phyloP scores from a whole-genome alignment of 2,888 invertebrate species.

The Gerris lacustris region DNA sequence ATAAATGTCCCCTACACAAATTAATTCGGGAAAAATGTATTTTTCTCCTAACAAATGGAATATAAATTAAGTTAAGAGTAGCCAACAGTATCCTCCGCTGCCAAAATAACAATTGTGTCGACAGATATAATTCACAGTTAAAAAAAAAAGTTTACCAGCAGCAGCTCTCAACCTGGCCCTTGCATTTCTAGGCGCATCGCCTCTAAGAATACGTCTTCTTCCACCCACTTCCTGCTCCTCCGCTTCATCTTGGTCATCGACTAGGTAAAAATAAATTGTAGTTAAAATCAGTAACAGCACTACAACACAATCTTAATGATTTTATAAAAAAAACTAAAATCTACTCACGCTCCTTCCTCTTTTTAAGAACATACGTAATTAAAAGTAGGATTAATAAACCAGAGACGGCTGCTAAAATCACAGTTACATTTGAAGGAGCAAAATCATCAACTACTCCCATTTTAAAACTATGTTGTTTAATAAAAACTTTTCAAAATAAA shows the following conservation, averaged over 20 bases:
- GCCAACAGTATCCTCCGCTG: too few species aligned
- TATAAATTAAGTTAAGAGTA: too few species aligned
- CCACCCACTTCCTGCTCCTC: slow-evolving; percentile 12
- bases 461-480: neutral
- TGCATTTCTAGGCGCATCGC: slow-evolving; percentile 24
- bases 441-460: slow-evolving; percentile 7
- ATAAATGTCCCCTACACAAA: too few species aligned
- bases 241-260: slow-evolving; percentile 16
- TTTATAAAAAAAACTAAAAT: neutral
- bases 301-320: neutral
- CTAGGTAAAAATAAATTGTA: neutral
- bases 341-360: neutral
- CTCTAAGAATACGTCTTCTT: slow-evolving; percentile 14
- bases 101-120: too few species aligned
- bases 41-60: too few species aligned
- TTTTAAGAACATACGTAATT: slow-evolving; percentile 23
- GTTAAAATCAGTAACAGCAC: neutral
- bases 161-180: slow-evolving; percentile 26
- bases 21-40: too few species aligned
- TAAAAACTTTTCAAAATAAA: too few species aligned
- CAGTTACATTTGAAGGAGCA: slow-evolving; percentile 12
- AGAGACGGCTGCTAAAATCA: slow-evolving; percentile 24
- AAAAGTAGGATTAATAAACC: slow-evolving; percentile 25
- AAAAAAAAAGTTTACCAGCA: slow-evolving; percentile 16
- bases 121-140: too few species aligned